Evolutionary conservation across 1,140 invertebrate genomes (phyloP).

Genomic region (Pogonomyrmex barbatus): DNA sequence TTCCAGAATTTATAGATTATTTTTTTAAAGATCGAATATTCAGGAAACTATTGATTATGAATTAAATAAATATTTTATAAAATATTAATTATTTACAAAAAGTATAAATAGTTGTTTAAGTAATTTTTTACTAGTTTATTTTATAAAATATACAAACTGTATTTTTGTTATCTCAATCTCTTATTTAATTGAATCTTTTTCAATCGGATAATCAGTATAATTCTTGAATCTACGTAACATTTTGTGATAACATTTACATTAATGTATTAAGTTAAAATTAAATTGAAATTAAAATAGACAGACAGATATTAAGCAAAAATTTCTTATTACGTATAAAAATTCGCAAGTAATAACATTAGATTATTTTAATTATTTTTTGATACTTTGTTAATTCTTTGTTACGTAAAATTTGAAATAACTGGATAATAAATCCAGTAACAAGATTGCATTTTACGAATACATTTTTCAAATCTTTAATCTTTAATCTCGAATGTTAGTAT

Average conservation of each 20-base stretch:
- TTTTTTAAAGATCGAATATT: conserved; percentile 8
- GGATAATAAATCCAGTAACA: neutral
- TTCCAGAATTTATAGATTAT: neutral
- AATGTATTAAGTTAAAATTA: conserved; percentile 9
- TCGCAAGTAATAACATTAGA: neutral
- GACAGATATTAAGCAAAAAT: neutral
- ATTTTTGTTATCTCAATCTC: neutral
- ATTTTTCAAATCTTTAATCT: neutral
- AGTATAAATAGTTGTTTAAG: neutral
- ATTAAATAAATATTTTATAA: neutral
- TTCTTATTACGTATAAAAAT: neutral
- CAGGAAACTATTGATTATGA: neutral
- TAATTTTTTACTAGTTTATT: neutral
- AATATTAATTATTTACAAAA: conserved; percentile 1
- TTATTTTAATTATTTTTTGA: conserved; percentile 5
- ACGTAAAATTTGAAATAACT: neutral
- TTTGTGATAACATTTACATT: neutral
- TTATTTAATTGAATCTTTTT: conserved; percentile 4
- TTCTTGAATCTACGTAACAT: neutral
- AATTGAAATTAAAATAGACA: conserved; percentile 18
- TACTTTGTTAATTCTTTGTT: neutral
- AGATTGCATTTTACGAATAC: neutral
- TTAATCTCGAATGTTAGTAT: neutral
- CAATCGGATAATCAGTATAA: neutral
- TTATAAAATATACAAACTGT: neutral